Conservation (phyloP, 2,113 vertebrate species). For the Plecotus auritus region DNA sequence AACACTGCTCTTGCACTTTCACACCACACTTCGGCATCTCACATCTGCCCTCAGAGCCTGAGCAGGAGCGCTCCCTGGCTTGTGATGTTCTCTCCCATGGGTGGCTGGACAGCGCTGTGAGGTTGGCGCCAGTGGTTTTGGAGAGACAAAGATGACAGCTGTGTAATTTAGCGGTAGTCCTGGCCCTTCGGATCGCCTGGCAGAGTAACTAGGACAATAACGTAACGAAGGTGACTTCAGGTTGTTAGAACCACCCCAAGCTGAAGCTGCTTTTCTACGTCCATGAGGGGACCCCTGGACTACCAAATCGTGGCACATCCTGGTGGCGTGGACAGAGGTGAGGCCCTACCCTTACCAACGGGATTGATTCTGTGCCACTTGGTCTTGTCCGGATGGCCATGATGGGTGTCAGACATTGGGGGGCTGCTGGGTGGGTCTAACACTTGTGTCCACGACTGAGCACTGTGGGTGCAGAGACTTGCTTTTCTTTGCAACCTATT, state of each 20-base stretch:
- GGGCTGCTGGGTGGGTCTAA: fast-evolving
- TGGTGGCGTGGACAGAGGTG: fast-evolving
- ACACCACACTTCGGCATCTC: not conserved
- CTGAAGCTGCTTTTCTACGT: not conserved
- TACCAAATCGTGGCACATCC: too few relatives aligned
- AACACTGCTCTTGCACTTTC: not conserved
- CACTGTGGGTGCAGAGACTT: too few relatives aligned
- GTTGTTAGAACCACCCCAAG: not conserved
- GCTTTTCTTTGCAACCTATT: not conserved
- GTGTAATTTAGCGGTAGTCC: not conserved
- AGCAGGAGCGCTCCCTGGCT: not conserved
- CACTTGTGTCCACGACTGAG: fast-evolving
- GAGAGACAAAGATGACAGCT: not conserved
- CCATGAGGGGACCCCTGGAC: not conserved
- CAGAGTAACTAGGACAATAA: not conserved
- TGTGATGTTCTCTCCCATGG: fast-evolving
- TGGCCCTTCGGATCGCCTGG: not conserved
- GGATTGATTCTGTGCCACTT: not conserved
- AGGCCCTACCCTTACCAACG: not conserved
- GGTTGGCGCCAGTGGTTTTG: fast-evolving
- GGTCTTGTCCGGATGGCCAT: not conserved
- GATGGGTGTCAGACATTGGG: not conserved
- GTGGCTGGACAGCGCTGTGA: fast-evolving
- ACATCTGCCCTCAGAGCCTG: not conserved
- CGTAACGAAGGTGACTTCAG: not conserved